Conservation (phyloP, 2,797 vertebrate species). For the Mionectes olivaceus region DNA sequence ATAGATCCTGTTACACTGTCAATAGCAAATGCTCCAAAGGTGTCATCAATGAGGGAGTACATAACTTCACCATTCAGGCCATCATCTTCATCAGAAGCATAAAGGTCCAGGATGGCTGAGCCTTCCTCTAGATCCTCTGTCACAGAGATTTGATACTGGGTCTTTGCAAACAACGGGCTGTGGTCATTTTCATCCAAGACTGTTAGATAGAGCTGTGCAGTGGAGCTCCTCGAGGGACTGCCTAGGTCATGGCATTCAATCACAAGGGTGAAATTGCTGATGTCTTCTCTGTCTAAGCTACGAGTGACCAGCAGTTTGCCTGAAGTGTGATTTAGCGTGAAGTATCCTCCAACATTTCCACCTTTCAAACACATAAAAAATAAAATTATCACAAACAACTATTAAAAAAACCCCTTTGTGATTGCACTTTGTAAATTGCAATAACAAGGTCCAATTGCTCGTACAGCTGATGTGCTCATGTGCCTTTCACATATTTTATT, state of each 20-base stretch:
- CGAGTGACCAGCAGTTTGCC: conserved; percentile 83
- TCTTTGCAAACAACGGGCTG: conserved; percentile 81
- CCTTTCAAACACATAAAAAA: conserved; percentile 72
- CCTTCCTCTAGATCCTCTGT: conserved; percentile 85
- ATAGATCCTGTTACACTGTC: conserved; percentile 79
- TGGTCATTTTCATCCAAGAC: conserved; percentile 94
- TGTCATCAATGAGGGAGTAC: conserved; percentile 84
- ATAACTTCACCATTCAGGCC: conserved; percentile 85
- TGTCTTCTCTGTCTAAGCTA: conserved; percentile 87
- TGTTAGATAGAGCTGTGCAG: conserved; percentile 77
- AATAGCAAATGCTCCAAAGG: conserved; percentile 84
- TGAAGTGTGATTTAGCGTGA: conserved; percentile 84
- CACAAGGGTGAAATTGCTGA: conserved; percentile 84
- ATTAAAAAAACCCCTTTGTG: neutral
- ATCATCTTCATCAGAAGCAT: conserved; percentile 85
- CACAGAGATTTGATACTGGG: conserved; percentile 82
- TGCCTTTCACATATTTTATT: neutral
- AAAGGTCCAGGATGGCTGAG: conserved; percentile 80
- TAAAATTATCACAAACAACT: neutral
- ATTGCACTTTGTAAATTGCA: conserved; percentile 5
- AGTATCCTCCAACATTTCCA: conserved; percentile 83
- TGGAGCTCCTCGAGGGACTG: conserved; percentile 77
- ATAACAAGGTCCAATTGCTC: neutral
- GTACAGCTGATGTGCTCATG: neutral
- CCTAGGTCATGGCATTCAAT: conserved; percentile 87